Percentiles rank a stretch among this genome's conserved stretches.
These are phyloP conservation scores for Idaea biselata DNA, from an alignment of 2,888 invertebrate species.

Conservation along the genomic window DNA sequence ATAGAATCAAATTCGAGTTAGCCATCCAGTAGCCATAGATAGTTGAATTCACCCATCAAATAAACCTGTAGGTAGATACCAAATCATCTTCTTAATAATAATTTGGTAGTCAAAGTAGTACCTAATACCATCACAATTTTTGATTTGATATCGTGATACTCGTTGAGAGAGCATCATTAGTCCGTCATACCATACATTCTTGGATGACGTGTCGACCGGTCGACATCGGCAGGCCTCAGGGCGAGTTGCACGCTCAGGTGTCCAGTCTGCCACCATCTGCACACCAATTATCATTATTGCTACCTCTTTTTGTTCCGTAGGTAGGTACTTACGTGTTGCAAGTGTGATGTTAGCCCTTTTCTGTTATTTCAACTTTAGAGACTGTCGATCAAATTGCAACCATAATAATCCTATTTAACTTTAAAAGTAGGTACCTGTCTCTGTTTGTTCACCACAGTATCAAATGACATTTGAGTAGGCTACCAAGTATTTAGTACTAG, in stretches of 20 bases:
- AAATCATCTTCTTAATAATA: too few relatives aligned
- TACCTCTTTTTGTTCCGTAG: neutral
- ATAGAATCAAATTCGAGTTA: too few relatives aligned
- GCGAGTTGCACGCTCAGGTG: neutral
- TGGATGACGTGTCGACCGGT: constrained; percentile 24
- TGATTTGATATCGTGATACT: neutral
- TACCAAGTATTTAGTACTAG: too few relatives aligned
- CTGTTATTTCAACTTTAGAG: neutral
- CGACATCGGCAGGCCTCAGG: neutral
- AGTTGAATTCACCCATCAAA: too few relatives aligned
- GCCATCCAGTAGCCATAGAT: too few relatives aligned
- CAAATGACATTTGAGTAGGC: neutral
- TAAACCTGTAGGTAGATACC: too few relatives aligned
- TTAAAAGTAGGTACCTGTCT: too few relatives aligned
- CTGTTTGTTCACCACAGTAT: neutral
- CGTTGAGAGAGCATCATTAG: neutral
- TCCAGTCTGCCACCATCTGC: neutral
- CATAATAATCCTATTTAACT: neutral
- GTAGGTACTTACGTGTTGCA: neutral
- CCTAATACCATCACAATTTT: neutral
- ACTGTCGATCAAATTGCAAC: neutral
- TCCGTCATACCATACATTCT: constrained; percentile 5
- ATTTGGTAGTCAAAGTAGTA: neutral
- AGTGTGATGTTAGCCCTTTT: neutral
- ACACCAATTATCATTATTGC: neutral